A percentile compares a stretch with the other conserved stretches of the same genome.
Evolutionary conservation across 2,797 vertebrate species (phyloP).

Genomic region (Sandelia bainsii): DNA sequence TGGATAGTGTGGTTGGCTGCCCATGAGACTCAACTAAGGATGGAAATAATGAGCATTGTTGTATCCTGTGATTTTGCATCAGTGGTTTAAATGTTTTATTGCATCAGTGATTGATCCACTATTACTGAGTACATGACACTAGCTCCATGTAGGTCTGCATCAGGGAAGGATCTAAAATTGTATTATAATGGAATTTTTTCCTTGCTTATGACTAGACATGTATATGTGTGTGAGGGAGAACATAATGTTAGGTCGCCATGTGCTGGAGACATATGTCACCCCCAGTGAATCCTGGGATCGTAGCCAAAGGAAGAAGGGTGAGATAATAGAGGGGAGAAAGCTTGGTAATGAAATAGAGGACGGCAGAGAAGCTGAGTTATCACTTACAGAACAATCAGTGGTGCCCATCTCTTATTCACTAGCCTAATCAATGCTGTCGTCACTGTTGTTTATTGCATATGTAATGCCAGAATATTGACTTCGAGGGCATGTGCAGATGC

Average conservation of each 20-base stretch:
- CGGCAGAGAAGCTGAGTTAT: constrained; percentile 71
- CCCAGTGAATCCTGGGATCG: constrained; percentile 73
- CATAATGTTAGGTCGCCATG: constrained; percentile 69
- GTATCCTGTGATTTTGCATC: constrained; percentile 29
- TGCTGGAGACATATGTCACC: constrained; percentile 73
- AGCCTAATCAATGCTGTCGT: constrained; percentile 75
- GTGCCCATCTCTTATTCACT: constrained; percentile 71
- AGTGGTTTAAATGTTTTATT: constrained; percentile 28
- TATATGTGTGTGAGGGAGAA: constrained; percentile 61
- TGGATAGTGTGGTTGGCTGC: constrained; percentile 16
- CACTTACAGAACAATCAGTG: constrained; percentile 75
- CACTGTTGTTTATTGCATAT: constrained; percentile 73
- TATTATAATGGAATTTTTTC: constrained; percentile 43
- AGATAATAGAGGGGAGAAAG: constrained; percentile 67
- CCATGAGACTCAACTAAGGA: constrained; percentile 14
- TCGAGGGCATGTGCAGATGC: constrained; percentile 43
- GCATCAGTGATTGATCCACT: constrained; percentile 5
- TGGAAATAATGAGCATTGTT: constrained; percentile 19
- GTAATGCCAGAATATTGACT: constrained; percentile 71
- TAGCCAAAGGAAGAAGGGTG: constrained; percentile 66
- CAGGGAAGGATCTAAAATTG: constrained; percentile 12
- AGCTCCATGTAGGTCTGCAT: constrained; percentile 10
- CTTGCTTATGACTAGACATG: constrained; percentile 50
- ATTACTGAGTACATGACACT: constrained; percentile 17
- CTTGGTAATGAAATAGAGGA: constrained; percentile 70